phyloP scores from a whole-genome alignment of 2,113 vertebrate genomes.

The Centrocercus urophasianus region DNA sequence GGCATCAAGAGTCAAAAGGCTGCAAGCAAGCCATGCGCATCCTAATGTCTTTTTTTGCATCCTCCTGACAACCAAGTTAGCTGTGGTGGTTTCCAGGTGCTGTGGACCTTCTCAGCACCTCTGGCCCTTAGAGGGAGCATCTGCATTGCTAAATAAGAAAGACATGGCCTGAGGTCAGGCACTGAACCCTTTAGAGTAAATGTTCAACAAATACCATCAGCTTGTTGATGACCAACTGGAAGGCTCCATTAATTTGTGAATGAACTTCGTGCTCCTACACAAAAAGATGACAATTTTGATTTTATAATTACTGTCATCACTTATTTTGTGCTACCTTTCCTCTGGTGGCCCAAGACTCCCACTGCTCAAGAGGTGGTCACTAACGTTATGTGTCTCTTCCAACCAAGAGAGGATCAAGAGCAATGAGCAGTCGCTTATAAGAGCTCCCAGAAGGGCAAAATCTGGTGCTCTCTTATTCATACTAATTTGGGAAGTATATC shows the following conservation, averaged over 20 bases:
- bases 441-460: neutral
- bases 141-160: neutral
- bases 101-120: neutral
- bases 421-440: fast-evolving
- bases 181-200: neutral
- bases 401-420: neutral
- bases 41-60: fast-evolving
- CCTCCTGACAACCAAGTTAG: neutral
- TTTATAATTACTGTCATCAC: neutral
- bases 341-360: neutral
- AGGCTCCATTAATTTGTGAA: neutral
- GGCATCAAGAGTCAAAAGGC: neutral
- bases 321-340: neutral
- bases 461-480: neutral
- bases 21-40: fast-evolving
- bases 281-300: neutral
- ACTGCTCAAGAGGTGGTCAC: neutral
- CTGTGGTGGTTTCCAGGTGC: neutral
- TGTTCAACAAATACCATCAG: neutral
- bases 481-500: neutral
- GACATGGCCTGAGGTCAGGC: neutral
- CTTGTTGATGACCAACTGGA: neutral
- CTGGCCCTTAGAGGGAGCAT: neutral
- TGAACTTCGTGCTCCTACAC: neutral
- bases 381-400: neutral